A percentile compares a stretch with the other conserved stretches of the same genome.
Evolutionary conservation across 2,888 invertebrate genomes (phyloP).

Genomic region (Drosophila kambysellisi): DNA sequence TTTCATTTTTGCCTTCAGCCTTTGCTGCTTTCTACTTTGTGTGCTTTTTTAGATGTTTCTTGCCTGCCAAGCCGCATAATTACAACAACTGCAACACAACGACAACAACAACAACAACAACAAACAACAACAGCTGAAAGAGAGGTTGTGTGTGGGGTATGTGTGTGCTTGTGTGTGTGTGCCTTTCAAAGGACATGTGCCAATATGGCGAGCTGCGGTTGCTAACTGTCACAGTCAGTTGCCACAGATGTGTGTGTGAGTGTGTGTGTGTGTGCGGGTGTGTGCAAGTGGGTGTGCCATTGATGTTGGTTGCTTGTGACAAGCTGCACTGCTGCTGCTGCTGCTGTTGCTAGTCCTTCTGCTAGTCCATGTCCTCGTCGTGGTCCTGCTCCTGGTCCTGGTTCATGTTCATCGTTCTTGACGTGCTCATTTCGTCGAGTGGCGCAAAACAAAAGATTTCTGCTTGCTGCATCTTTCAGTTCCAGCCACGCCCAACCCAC

Average conservation of each 20-base stretch:
- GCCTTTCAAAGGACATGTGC: constrained; percentile 76
- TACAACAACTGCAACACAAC: constrained; percentile 61
- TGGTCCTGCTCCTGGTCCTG: background rate
- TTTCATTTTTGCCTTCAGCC: constrained; percentile 1
- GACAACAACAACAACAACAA: constrained; percentile 17
- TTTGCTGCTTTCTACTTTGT: constrained; percentile 16
- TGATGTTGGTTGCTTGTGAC: constrained; percentile 51
- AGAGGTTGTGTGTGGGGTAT: constrained; percentile 8
- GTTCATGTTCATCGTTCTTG: constrained; percentile 41
- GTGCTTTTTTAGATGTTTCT: constrained; percentile 15
- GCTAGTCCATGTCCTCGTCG: constrained; percentile 10
- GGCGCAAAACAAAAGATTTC: constrained; percentile 76
- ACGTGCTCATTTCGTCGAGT: constrained; percentile 78
- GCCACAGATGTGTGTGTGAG: constrained; percentile 23
- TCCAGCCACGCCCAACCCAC: constrained; percentile 7
- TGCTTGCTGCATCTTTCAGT: constrained; percentile 54
- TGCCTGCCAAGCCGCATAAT: constrained; percentile 69
- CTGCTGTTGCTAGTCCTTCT: constrained; percentile 14
- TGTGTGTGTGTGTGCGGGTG: constrained; percentile 19
- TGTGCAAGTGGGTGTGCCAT: constrained; percentile 46
- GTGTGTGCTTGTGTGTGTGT: constrained; percentile 3
- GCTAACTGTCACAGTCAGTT: constrained; percentile 45
- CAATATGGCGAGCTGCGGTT: constrained; percentile 77
- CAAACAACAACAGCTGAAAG: constrained; percentile 12
- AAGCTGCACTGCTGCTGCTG: constrained; percentile 9